Conservation (phyloP, 2,888 invertebrate genomes). For the Orchesella flavescens region DNA sequence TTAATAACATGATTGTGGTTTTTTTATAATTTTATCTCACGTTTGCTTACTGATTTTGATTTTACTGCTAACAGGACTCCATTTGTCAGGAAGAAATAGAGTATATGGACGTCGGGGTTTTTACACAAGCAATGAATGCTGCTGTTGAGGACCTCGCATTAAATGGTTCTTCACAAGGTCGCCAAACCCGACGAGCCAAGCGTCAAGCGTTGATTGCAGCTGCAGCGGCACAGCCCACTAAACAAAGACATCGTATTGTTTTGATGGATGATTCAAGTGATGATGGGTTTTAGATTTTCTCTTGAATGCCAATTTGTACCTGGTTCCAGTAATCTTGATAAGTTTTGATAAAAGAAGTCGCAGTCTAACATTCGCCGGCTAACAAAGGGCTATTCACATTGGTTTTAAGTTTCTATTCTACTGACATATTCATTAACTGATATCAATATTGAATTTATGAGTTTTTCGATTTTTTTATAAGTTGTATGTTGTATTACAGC, state of each 20-base stretch:
- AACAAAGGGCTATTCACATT: too few species aligned
- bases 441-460: too few species aligned
- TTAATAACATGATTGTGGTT: background rate
- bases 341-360: too few species aligned
- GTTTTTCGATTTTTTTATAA: too few species aligned
- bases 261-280: slow-evolving; percentile 35
- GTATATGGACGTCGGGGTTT: slow-evolving; percentile 68
- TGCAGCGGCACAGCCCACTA: background rate
- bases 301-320: too few species aligned
- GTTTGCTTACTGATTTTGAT: background rate
- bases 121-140: slow-evolving; percentile 70
- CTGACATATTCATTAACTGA: too few species aligned
- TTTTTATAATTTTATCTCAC: background rate
- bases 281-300: too few species aligned
- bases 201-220: background rate
- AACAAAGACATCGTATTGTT: slow-evolving; percentile 31
- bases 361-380: too few species aligned
- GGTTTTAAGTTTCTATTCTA: too few species aligned
- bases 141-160: slow-evolving; percentile 62
- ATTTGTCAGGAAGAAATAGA: slow-evolving; percentile 79
- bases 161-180: background rate
- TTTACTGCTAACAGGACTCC: slow-evolving; percentile 76
- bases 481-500: too few species aligned
- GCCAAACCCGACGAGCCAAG: slow-evolving; percentile 43
- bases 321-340: too few species aligned